phyloP scores from a whole-genome alignment of 2,888 invertebrate species.

The Hypercompe scribonia region DNA sequence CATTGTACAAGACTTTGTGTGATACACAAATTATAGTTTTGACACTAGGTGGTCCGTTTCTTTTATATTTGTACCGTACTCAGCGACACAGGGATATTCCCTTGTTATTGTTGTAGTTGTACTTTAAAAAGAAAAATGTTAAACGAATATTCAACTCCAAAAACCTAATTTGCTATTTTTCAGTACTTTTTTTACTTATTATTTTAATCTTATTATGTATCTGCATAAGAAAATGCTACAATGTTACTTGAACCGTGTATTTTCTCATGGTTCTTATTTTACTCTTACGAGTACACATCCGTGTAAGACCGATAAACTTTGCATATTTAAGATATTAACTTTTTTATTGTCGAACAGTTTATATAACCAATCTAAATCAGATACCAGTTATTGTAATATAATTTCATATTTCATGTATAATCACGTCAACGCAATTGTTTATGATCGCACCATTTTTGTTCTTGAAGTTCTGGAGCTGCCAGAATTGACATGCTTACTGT shows the following conservation, averaged over 20 bases:
- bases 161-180: background rate
- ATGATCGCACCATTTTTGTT: no score
- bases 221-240: background rate
- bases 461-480: no score
- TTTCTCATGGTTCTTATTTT: background rate
- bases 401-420: no score
- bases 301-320: background rate
- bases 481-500: no score
- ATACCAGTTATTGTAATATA: background rate
- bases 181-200: background rate
- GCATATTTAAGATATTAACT: constrained; percentile 1
- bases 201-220: no score
- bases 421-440: no score
- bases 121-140: background rate
- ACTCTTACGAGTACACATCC: background rate
- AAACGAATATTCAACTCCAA: background rate
- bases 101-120: no score
- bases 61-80: no score
- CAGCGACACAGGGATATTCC: no score
- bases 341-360: background rate
- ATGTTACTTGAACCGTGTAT: background rate
- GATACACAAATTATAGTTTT: no score
- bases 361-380: background rate
- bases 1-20: no score
- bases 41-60: no score